A percentile compares a stretch with the other conserved stretches of the same genome.
Conservation (phyloP, 2,888 invertebrate genomes). For the Agrotis ipsilon region DNA sequence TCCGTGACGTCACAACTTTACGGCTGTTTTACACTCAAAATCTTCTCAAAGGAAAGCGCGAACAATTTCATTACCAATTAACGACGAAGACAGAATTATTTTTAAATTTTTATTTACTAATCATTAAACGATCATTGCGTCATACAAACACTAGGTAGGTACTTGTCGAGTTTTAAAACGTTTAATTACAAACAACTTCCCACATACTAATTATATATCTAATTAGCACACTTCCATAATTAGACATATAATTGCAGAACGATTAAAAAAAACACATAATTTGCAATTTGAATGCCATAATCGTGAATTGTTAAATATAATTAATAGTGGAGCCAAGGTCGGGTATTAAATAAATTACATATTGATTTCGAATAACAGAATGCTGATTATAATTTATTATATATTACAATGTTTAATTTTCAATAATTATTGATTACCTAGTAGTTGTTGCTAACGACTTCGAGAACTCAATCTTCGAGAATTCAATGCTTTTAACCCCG, state of each 20-base stretch:
- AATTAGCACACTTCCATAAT: constrained; percentile 78
- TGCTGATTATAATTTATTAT: constrained; percentile 72
- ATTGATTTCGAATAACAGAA: constrained; percentile 76
- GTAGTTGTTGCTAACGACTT: constrained; percentile 45
- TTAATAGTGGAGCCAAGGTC: constrained; percentile 77
- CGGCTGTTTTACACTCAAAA: constrained; percentile 12
- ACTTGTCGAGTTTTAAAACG: constrained; percentile 57
- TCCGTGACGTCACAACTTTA: constrained; percentile 30
- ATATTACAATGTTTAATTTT: constrained; percentile 55
- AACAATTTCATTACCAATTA: constrained; percentile 42
- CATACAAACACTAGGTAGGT: constrained; percentile 47
- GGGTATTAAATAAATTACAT: constrained; percentile 77
- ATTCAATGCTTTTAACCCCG: constrained; percentile 24
- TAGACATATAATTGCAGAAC: constrained; percentile 75
- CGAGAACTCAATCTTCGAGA: background rate
- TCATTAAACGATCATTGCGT: constrained; percentile 58
- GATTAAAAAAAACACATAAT: constrained; percentile 75
- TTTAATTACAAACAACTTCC: constrained; percentile 65
- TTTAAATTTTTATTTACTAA: constrained; percentile 33
- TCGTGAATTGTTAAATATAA: constrained; percentile 82
- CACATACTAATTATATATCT: constrained; percentile 71
- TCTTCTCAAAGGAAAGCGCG: constrained; percentile 24
- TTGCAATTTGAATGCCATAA: constrained; percentile 82
- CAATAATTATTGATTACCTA: constrained; percentile 51
- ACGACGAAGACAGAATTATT: constrained; percentile 33